Evolutionary conservation across 2,888 invertebrate species (phyloP), one percentile per base, ranked within the genome.

Genomic region (Belgica antarctica): DNA sequence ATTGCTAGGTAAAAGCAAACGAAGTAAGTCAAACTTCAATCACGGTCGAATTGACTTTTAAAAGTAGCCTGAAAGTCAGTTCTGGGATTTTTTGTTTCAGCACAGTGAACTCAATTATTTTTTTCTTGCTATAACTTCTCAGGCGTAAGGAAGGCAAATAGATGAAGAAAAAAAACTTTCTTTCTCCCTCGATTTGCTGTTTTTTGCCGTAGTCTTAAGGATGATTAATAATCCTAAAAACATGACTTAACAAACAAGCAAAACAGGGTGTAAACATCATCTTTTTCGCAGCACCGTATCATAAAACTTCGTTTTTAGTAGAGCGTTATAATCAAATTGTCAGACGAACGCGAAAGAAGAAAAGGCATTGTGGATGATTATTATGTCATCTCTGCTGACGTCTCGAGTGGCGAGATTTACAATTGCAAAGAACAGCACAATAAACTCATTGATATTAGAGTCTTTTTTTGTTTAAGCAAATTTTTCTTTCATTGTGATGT

Each of bases 231-330:
- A 59, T 59, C 59, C 10, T 15, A 27, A 59, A 24, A 59, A 59
- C 59, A 59, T 59, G 59, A 59, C 59, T 59, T 59, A 59, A 59
- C 59, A 59, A 59, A 59, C 59, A 59, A 59, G 25, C 12, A 25
- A 24, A 59, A 19, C n/a, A 59, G 59, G 12, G 24, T 27, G n/a
- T 10, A 25, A 24, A 1, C 59, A 27, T 59, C 25, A 24, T 27
- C 59, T 22, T 8, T 5, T 59, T 7, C 22, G 19, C 59, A 10
- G n/a, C 57, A 25, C 12, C 12, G 22, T 8, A 27, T 59, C 2
- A 52, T 19, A 22, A 8, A 4, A 52, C 52, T 52, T n/a, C 2
- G 4, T 17, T n/a, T 3, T 52, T 17, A 22, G 22, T 52, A 52
- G 22, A 52, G 17, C 52, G 52, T 52, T 52, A 52, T 52, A 52